These are phyloP conservation scores for Halocynthia aurantium DNA, from an alignment of 23 tunicate species.

Conservation along the genomic window DNA sequence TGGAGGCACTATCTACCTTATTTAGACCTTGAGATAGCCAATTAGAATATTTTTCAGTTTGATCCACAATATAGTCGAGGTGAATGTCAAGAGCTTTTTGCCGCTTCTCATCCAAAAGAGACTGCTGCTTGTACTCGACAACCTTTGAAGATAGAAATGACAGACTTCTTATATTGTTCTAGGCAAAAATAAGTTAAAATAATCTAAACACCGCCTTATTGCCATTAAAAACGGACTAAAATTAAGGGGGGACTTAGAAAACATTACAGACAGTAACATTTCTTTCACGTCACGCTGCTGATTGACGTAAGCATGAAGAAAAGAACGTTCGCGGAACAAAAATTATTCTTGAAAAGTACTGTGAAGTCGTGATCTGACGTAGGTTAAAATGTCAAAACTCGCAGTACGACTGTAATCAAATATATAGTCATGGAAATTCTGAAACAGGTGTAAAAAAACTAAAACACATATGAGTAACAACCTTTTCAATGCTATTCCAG, in stretches of 20 bases:
- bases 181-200: background rate
- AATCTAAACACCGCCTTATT: too few species aligned
- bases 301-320: too few species aligned
- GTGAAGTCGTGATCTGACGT: too few species aligned
- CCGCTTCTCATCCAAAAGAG: conserved; percentile 80
- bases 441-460: background rate
- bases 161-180: background rate
- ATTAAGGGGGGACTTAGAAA: too few species aligned
- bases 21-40: conserved; percentile 79
- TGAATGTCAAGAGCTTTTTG: conserved; percentile 84
- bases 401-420: too few species aligned
- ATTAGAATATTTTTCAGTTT: conserved; percentile 87
- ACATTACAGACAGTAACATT: too few species aligned
- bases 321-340: too few species aligned
- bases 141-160: conserved; percentile 33
- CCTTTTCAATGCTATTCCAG: conserved; percentile 79
- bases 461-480: background rate
- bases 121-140: conserved; percentile 80
- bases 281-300: too few species aligned
- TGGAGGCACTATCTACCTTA: conserved; percentile 20
- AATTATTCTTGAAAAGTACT: too few species aligned
- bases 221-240: too few species aligned
- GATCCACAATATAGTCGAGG: conserved; percentile 79
- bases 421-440: too few species aligned
- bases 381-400: too few species aligned